Percentiles rank a stretch among this genome's conserved stretches.
These are phyloP conservation scores for Agrilus cyanescens DNA, from an alignment of 2,888 invertebrate genomes.

Conservation along the genomic window DNA sequence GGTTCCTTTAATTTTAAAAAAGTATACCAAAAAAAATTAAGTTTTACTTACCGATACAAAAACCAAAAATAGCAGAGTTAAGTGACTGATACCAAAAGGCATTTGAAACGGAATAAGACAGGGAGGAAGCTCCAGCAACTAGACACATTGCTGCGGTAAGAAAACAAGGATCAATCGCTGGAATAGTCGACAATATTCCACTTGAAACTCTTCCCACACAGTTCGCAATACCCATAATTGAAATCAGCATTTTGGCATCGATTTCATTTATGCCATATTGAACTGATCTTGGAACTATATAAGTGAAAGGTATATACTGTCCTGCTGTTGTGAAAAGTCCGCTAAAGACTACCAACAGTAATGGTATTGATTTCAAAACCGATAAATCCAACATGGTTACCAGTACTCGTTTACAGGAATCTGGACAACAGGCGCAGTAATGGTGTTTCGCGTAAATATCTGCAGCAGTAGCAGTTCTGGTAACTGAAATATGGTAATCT, in stretches of 20 bases:
- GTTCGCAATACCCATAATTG: conserved; percentile 63
- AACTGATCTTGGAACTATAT: conserved; percentile 43
- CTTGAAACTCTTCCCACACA: conserved; percentile 56
- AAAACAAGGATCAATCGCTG: conserved; percentile 48
- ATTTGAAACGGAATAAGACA: conserved; percentile 39
- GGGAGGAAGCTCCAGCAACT: conserved; percentile 49
- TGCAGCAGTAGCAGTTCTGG: conserved; percentile 36
- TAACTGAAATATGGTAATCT: conserved; percentile 45
- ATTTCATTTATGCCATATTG: conserved; percentile 33
- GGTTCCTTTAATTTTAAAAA: too few relatives aligned
- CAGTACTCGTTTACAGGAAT: conserved; percentile 24
- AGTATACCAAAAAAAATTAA: too few relatives aligned
- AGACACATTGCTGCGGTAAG: conserved; percentile 55
- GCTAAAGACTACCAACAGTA: conserved; percentile 30
- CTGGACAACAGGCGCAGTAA: conserved; percentile 24
- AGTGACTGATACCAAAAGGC: conserved; percentile 41
- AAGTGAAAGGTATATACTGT: conserved; percentile 67
- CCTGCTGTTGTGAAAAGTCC: conserved; percentile 64
- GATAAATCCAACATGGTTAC: conserved; percentile 29
- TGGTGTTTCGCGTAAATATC: conserved; percentile 37
- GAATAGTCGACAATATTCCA: conserved; percentile 47
- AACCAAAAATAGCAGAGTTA: conserved; percentile 51
- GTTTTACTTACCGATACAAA: conserved; percentile 49
- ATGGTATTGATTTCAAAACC: conserved; percentile 25
- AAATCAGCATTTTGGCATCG: conserved; percentile 46